Conservation (phyloP, 2,888 invertebrate species). For the Spilarctia lutea region DNA sequence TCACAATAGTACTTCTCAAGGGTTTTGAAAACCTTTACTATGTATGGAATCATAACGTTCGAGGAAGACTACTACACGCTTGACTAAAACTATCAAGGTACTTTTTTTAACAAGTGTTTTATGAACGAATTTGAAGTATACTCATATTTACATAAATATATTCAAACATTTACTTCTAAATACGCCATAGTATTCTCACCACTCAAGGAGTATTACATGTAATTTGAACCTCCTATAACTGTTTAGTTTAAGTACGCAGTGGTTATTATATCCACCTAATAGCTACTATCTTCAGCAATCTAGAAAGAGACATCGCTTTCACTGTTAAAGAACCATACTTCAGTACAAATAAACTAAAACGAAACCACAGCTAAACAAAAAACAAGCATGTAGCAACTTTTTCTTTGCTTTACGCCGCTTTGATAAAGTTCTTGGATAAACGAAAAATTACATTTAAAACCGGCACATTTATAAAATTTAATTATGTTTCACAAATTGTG, state of each 20-base stretch:
- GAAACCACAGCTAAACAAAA: neutral
- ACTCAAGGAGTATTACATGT: neutral
- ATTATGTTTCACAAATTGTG: too few relatives aligned
- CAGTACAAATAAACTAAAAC: too few relatives aligned
- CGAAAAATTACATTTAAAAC: neutral
- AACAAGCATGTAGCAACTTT: neutral
- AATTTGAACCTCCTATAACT: neutral
- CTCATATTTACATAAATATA: neutral
- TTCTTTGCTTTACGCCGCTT: neutral
- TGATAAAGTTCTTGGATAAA: neutral
- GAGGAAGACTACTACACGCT: neutral
- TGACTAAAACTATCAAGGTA: neutral
- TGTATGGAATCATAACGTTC: neutral
- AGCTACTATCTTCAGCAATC: too few relatives aligned
- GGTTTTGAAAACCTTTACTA: too few relatives aligned
- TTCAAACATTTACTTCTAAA: neutral
- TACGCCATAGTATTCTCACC: neutral
- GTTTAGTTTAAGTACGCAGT: neutral
- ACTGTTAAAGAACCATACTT: too few relatives aligned
- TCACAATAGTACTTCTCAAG: too few relatives aligned
- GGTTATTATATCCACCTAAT: neutral
- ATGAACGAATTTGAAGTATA: neutral
- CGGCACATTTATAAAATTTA: too few relatives aligned
- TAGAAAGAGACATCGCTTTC: neutral
- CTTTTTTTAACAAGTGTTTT: neutral